Evolutionary conservation across 2,797 vertebrate species (phyloP), one percentile per base, ranked within the genome.

Genomic region (Rhinatrema bivittatum): DNA sequence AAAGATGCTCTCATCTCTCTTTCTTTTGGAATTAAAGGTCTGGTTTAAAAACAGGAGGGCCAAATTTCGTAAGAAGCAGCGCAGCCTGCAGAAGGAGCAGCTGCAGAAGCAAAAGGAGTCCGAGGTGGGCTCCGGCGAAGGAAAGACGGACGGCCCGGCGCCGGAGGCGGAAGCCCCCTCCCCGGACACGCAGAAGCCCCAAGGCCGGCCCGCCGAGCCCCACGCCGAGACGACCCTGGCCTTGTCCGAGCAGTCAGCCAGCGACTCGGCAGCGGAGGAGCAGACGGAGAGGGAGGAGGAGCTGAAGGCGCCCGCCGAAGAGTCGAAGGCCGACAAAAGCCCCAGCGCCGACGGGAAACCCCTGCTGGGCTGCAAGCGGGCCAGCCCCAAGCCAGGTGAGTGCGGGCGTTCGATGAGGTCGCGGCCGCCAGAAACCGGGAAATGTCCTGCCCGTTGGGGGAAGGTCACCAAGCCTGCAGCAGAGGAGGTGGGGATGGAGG

Each of bases 31-130:
- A 22, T 32, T 31, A 27, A 53, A 99, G 96, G 96, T 99, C 23
- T 99, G 96, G 96, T 99, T 99, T 81, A 99, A 99, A 78, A 99
- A 99, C 65, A 84, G 96, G 7, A 76, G 95, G 32, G 96, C 95
- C 41, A 98, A 99, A 60, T 98, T 98, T 51, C 91, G 95, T 18
- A 99, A 99, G 84, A 98, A 99, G 83, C 96, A 99, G 54, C 90
- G 96, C 32, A 97, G 93, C 61, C 82, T 99, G 42, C 96, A 99
- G 73, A 99, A 98, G 33, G 96, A 99, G 66, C 94, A 98, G 79
- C 85, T 99, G 29, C 96, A 98, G 81, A 97, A 91, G 54, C 91
- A 96, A 75, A 96, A 98, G 61, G 94, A 97, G 47, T 68, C 81
- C 0, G 92, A 96, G 24, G 77, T 68, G 3, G 68, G 60, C 10